phyloP scores from a whole-genome alignment of 2,113 vertebrate species.

The Grus americana region DNA sequence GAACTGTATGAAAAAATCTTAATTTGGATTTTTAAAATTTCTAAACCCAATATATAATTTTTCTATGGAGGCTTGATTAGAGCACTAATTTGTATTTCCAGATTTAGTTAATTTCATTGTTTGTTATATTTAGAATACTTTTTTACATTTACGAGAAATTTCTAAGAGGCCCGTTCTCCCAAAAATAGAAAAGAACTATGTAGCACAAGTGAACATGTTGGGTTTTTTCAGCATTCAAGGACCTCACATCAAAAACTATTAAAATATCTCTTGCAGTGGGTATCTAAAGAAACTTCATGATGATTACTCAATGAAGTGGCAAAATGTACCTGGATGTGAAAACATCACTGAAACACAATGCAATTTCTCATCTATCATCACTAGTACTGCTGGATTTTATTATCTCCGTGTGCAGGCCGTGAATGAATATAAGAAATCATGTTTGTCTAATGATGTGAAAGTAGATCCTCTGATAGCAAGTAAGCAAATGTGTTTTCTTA shows the following conservation, averaged over 20 bases:
- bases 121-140: background rate
- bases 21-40: background rate
- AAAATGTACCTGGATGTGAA: constrained; percentile 22
- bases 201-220: background rate
- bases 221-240: background rate
- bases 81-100: background rate
- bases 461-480: constrained; percentile 32
- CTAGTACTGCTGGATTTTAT: background rate
- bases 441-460: constrained; percentile 53
- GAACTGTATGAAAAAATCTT: background rate
- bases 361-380: background rate
- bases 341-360: constrained; percentile 28
- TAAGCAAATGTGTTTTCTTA: background rate
- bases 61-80: background rate
- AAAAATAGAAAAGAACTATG: background rate
- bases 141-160: background rate
- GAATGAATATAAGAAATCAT: constrained; percentile 17
- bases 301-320: constrained; percentile 35
- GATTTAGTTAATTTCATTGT: background rate
- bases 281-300: background rate
- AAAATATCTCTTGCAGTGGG: constrained; percentile 40
- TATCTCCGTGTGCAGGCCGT: constrained; percentile 57
- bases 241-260: background rate
- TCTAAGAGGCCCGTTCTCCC: background rate
- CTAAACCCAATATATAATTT: too few relatives aligned